Evolutionary conservation across 2,113 vertebrate genomes (phyloP).

Genomic region (Porphyrio hochstetteri): DNA sequence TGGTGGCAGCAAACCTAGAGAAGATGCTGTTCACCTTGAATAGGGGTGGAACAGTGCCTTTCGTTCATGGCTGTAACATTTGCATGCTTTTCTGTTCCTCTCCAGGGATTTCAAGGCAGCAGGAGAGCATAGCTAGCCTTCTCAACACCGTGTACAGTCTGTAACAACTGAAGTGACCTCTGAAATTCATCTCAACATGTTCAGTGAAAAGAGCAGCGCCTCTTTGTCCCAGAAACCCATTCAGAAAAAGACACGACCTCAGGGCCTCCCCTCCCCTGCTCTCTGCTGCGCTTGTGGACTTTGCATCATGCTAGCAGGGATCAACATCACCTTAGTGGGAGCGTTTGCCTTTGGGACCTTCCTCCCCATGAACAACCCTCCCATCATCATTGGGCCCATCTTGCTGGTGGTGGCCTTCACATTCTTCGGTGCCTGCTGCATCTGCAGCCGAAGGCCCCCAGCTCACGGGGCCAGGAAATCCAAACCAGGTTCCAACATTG

Average conservation of each 20-base stretch:
- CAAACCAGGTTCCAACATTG: conserved; percentile 75
- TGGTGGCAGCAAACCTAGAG: fast-evolving
- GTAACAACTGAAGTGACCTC: not conserved
- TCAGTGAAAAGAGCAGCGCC: conserved; percentile 74
- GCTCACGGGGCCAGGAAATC: conserved; percentile 60
- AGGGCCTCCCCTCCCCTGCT: conserved; percentile 86
- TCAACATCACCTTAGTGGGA: conserved; percentile 95
- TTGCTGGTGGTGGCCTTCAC: conserved; percentile 85
- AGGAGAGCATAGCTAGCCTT: not conserved
- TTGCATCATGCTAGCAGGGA: conserved; percentile 93
- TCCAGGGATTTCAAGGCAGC: conserved; percentile 4
- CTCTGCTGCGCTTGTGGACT: conserved; percentile 94
- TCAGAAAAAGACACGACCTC: conserved; percentile 73
- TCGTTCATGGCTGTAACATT: not conserved
- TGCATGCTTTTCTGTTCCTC: not conserved
- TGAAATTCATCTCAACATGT: conserved; percentile 55
- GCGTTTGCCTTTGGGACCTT: conserved; percentile 89
- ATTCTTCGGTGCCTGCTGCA: conserved; percentile 89
- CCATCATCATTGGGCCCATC: conserved; percentile 89
- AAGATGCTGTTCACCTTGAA: not conserved
- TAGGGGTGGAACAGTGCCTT: not conserved
- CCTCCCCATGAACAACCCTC: conserved; percentile 83
- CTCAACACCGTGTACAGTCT: not conserved
- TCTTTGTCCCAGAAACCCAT: conserved; percentile 71
- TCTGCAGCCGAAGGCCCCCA: conserved; percentile 81